Conservation (phyloP, 2,113 vertebrate species). For the Poeciliopsis retropinna region DNA sequence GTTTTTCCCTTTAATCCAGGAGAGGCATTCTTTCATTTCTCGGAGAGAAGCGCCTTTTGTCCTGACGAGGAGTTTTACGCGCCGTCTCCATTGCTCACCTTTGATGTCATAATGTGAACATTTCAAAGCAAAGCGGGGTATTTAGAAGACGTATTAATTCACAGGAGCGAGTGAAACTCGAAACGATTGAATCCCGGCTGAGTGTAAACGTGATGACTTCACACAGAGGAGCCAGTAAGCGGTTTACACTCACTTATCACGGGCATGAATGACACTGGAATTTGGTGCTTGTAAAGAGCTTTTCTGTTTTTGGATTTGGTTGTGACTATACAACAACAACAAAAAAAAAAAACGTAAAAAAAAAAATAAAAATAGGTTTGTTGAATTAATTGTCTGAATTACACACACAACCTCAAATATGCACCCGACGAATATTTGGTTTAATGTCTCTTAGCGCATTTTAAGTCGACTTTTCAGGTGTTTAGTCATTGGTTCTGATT, state of each 20-base stretch:
- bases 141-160: conserved; percentile 11
- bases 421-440: too few relatives aligned
- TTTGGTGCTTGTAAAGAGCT: not conserved
- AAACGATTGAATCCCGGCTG: conserved; percentile 17
- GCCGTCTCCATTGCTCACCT: not conserved
- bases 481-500: too few relatives aligned
- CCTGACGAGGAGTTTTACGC: not conserved
- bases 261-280: too few relatives aligned
- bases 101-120: conserved; percentile 4
- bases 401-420: too few relatives aligned
- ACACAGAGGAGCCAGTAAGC: conserved; percentile 5
- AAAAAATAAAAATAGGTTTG: not conserved
- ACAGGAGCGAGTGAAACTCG: not conserved
- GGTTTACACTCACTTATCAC: not conserved
- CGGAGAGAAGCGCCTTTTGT: not conserved
- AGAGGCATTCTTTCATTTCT: not conserved
- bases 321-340: not conserved
- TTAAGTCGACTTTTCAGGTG: too few relatives aligned
- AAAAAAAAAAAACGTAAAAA: not conserved
- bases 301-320: not conserved
- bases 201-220: conserved; percentile 24
- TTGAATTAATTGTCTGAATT: not conserved
- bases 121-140: not conserved
- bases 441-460: too few relatives aligned
- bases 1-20: not conserved